A percentile compares a stretch with the other conserved stretches of the same genome.
Evolutionary conservation across 2,888 invertebrate species (phyloP).

Genomic region (Polydesmus complanatus): DNA sequence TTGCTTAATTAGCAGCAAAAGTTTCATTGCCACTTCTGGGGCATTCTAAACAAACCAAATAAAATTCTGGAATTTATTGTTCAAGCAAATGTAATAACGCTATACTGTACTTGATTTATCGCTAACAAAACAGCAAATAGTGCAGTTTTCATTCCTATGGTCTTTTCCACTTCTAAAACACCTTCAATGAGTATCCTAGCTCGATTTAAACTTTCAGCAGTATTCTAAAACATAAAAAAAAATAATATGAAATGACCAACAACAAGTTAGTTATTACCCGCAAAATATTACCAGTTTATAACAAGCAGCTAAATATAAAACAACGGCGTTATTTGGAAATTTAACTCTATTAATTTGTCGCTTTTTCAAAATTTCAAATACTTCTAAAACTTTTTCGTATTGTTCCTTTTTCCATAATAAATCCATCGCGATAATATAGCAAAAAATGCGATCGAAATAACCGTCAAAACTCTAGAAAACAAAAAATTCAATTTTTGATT

Average conservation of each 20-base stretch:
- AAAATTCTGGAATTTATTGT: too few species aligned
- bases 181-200: constrained; percentile 48
- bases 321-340: constrained; percentile 52
- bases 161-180: constrained; percentile 41
- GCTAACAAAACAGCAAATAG: constrained; percentile 52
- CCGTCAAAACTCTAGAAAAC: constrained; percentile 40
- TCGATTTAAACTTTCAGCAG: constrained; percentile 48
- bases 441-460: constrained; percentile 57
- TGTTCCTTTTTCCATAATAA: constrained; percentile 51
- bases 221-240: constrained; percentile 44
- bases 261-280: background rate
- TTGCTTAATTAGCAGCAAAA: too few species aligned
- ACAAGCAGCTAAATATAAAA: constrained; percentile 53
- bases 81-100: too few species aligned
- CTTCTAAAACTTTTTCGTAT: constrained; percentile 50
- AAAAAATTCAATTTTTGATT: background rate
- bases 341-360: constrained; percentile 48
- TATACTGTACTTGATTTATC: constrained; percentile 41
- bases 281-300: constrained; percentile 51
- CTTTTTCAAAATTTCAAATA: constrained; percentile 46
- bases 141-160: constrained; percentile 46
- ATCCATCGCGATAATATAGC: constrained; percentile 54
- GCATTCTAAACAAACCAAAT: background rate
- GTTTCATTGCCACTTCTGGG: background rate
- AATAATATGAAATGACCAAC: background rate